These are phyloP conservation scores for Xestia xanthographa DNA, from an alignment of 2,888 invertebrate species.

Conservation along the genomic window DNA sequence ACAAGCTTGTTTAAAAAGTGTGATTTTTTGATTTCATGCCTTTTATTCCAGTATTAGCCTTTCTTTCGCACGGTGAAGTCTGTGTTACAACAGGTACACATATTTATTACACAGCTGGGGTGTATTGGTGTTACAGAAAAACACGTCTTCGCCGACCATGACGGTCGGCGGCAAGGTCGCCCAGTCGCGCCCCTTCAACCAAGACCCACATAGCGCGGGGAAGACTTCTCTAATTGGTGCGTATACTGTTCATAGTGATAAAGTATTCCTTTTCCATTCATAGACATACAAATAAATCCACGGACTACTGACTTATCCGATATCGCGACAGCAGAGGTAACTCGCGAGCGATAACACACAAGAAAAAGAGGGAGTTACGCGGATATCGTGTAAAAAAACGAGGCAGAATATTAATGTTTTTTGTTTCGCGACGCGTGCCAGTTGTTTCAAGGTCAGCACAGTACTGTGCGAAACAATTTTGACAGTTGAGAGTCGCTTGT, in stretches of 20 bases:
- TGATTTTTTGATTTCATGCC: too few relatives aligned
- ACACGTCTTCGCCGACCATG: conserved; percentile 73
- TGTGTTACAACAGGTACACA: conserved; percentile 44
- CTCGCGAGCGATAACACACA: too few relatives aligned
- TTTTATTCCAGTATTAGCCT: neutral
- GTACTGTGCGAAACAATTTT: too few relatives aligned
- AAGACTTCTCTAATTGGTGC: conserved; percentile 82
- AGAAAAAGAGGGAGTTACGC: too few relatives aligned
- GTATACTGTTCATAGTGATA: conserved; percentile 39
- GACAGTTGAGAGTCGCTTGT: too few relatives aligned
- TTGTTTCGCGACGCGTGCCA: too few relatives aligned
- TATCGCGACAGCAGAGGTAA: neutral
- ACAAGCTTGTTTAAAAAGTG: neutral
- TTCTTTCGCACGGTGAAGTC: neutral
- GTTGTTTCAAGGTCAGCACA: too few relatives aligned
- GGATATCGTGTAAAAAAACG: too few relatives aligned
- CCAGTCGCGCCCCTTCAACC: conserved; percentile 69
- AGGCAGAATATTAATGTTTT: too few relatives aligned
- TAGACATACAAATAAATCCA: neutral
- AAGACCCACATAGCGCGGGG: conserved; percentile 68
- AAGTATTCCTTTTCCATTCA: neutral
- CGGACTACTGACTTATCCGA: neutral
- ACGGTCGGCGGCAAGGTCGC: conserved; percentile 80
- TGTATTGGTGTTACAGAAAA: conserved; percentile 80
- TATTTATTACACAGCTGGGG: conserved; percentile 59